These are phyloP conservation scores for Rotaria sp. DNA, from an alignment of 2,888 invertebrate genomes.

Conservation along the genomic window DNA sequence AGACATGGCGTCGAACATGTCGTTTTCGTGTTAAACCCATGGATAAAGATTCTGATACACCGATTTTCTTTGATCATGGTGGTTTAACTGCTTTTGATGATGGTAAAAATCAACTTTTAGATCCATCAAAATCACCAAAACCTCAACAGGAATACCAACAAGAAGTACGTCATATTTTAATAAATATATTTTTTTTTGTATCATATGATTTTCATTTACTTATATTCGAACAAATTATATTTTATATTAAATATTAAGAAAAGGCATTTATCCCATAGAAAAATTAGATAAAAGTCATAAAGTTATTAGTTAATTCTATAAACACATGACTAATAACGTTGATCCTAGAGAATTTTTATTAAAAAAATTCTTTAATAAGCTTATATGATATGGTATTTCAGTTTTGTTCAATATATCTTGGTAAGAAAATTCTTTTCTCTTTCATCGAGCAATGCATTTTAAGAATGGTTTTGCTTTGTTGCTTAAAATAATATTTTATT, in stretches of 20 bases:
- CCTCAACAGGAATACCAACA: background rate
- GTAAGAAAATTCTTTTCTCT: background rate
- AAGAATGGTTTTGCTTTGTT: background rate
- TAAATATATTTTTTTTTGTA: too few relatives aligned
- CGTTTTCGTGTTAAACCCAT: constrained; percentile 13
- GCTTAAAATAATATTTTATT: background rate
- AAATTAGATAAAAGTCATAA: too few relatives aligned
- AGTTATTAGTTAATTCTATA: too few relatives aligned
- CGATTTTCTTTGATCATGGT: background rate
- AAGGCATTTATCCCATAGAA: too few relatives aligned
- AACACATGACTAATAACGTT: too few relatives aligned
- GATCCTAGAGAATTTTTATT: too few relatives aligned
- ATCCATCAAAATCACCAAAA: background rate
- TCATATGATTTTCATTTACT: too few relatives aligned
- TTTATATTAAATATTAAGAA: too few relatives aligned
- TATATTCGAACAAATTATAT: too few relatives aligned
- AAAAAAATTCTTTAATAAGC: background rate
- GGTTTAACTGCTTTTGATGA: background rate
- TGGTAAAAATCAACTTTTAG: background rate
- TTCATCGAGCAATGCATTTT: background rate
- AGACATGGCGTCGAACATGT: constrained; percentile 28
- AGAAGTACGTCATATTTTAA: background rate
- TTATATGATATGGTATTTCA: background rate
- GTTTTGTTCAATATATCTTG: background rate
- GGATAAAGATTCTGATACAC: background rate